phyloP scores from a whole-genome alignment of 2,113 vertebrate species.

The Cheilinus undulatus region DNA sequence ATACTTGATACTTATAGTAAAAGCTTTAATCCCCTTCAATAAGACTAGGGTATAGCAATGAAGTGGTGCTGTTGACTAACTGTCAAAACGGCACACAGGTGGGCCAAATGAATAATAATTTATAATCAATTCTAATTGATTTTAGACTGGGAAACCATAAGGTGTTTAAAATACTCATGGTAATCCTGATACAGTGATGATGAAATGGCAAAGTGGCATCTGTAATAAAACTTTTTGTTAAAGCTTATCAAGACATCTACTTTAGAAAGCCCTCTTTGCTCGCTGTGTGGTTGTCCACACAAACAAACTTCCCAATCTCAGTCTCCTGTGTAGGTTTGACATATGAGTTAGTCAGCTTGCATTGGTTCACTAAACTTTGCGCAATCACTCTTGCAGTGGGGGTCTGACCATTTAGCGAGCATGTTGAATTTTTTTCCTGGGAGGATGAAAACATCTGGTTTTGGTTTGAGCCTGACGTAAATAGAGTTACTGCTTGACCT shows the following conservation, averaged over 20 bases:
- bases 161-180: conserved; percentile 44
- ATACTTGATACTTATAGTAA: neutral
- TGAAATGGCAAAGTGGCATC: neutral
- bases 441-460: conserved; percentile 76
- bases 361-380: conserved; percentile 50
- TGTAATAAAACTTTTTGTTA: neutral
- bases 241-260: neutral
- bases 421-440: neutral
- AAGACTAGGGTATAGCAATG: neutral
- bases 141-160: conserved; percentile 14
- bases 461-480: conserved; percentile 70
- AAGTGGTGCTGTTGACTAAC: neutral
- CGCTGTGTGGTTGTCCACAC: conserved; percentile 10
- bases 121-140: no score
- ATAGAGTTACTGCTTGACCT: conserved; percentile 40
- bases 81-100: conserved; percentile 1
- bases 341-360: conserved; percentile 23
- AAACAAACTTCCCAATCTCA: conserved; percentile 3
- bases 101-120: neutral
- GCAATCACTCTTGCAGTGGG: conserved; percentile 36
- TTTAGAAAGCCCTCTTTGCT: conserved; percentile 4
- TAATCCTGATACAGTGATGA: neutral
- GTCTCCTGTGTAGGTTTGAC: conserved; percentile 1
- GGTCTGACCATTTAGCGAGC: conserved; percentile 19
- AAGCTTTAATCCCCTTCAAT: neutral